Evolutionary conservation across 2,113 vertebrate genomes (phyloP).

Genomic region (Aix galericulata): DNA sequence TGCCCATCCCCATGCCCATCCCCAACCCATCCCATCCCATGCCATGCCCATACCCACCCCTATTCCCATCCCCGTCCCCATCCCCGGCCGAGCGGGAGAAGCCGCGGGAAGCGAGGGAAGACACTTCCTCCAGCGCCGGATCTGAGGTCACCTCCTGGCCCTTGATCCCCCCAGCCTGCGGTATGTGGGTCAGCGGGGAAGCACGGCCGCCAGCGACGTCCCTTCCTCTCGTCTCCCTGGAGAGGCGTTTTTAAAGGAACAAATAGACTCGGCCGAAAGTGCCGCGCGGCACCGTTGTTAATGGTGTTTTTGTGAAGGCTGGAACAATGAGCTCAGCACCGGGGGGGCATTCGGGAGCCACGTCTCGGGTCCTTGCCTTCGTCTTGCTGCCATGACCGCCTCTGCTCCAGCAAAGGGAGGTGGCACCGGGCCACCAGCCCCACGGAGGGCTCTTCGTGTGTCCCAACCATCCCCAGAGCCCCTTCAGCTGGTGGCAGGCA

Average conservation of each 20-base stretch:
- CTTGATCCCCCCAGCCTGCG: slow-evolving; percentile 39
- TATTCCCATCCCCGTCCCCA: rapidly evolving
- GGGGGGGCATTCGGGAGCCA: not conserved
- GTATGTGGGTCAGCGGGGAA: slow-evolving; percentile 67
- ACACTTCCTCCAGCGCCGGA: slow-evolving; percentile 53
- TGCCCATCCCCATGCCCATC: no score
- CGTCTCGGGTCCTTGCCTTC: not conserved
- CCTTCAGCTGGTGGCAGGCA: not conserved
- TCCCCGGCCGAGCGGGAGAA: slow-evolving; percentile 12
- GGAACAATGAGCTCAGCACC: slow-evolving; percentile 24
- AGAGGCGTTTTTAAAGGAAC: slow-evolving; percentile 49
- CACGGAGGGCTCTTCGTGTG: not conserved
- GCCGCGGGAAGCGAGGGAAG: slow-evolving; percentile 58
- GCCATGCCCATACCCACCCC: no score
- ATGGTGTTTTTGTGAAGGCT: not conserved
- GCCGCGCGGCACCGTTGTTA: not conserved
- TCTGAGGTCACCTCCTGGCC: slow-evolving; percentile 66
- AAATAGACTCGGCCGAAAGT: not conserved
- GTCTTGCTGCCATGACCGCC: not conserved
- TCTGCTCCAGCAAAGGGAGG: not conserved
- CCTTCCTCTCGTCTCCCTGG: slow-evolving; percentile 53
- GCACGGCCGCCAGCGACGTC: slow-evolving; percentile 28
- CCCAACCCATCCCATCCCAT: no score
- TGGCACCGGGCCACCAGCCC: not conserved
- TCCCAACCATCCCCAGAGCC: not conserved